These are phyloP conservation scores for Simalia tracyae DNA, from an alignment of 2,797 vertebrate species.

Conservation along the genomic window DNA sequence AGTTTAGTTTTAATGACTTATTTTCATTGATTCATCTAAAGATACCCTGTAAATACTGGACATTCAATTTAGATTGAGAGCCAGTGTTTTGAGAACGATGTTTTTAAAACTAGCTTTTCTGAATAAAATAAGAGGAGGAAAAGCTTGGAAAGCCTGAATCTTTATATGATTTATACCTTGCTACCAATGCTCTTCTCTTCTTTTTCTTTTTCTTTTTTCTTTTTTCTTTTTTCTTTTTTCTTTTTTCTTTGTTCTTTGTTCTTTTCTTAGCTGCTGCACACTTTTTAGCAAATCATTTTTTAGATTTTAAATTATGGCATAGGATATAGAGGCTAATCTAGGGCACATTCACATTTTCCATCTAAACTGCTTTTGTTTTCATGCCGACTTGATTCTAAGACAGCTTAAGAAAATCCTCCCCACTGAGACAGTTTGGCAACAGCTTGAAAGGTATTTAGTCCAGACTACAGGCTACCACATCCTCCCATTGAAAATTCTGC, in stretches of 20 bases:
- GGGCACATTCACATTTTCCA: not conserved
- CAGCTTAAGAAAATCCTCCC: not conserved
- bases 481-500: not conserved
- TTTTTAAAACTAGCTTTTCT: not conserved
- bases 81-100: not conserved
- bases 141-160: not conserved
- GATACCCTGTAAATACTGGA: not conserved
- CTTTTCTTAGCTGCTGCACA: not conserved
- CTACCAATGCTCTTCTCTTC: not conserved
- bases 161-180: not conserved
- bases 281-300: not conserved
- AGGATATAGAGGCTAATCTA: not conserved
- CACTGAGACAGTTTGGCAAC: not conserved
- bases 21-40: not conserved
- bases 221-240: no score
- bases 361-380: not conserved
- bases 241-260: no score
- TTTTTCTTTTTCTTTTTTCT: no score
- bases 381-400: not conserved
- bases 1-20: conserved; percentile 3
- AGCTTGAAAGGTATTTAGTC: not conserved
- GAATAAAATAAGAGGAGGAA: not conserved
- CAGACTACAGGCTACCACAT: not conserved
- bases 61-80: not conserved
- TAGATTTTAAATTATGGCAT: not conserved